These are phyloP conservation scores for Notarius quadriscutis DNA, from an alignment of 2,113 vertebrate genomes.

Conservation along the genomic window DNA sequence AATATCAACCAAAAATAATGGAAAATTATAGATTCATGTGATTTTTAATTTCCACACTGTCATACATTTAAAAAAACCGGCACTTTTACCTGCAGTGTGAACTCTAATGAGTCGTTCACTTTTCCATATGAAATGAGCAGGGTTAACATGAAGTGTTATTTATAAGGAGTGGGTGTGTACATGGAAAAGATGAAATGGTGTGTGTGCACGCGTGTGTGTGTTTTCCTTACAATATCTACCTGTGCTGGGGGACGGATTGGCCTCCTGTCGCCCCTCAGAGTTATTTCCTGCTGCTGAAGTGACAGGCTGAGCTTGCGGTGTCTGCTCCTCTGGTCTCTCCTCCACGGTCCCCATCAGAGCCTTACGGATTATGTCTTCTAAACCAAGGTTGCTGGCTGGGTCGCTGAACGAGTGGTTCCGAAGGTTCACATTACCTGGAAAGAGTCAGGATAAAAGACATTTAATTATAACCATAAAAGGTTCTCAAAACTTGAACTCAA, in stretches of 20 bases:
- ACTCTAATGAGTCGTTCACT: not conserved
- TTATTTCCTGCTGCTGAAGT: slow-evolving; percentile 62
- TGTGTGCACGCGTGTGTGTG: not conserved
- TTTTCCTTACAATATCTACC: slow-evolving; percentile 26
- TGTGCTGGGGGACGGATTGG: slow-evolving; percentile 86
- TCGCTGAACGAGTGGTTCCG: slow-evolving; percentile 93
- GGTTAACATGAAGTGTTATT: not conserved
- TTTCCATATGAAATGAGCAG: not conserved
- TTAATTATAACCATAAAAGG: not conserved
- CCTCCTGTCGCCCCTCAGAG: slow-evolving; percentile 82
- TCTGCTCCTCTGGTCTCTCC: slow-evolving; percentile 89
- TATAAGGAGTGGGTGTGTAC: not conserved
- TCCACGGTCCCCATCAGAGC: slow-evolving; percentile 96
- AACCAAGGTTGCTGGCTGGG: slow-evolving; percentile 92
- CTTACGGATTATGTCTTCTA: slow-evolving; percentile 98
- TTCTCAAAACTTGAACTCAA: not conserved
- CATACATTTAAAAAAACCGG: not conserved
- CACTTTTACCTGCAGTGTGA: not conserved
- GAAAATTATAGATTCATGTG: not conserved
- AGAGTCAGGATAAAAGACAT: slow-evolving; percentile 50
- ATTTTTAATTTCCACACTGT: not conserved
- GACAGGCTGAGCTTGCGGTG: slow-evolving; percentile 76
- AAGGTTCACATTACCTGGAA: slow-evolving; percentile 85
- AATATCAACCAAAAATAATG: not conserved
- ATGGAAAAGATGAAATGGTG: slow-evolving; percentile 3